phyloP scores from a whole-genome alignment of 2,113 vertebrate species.

The Paracanthobrama guichenoti region DNA sequence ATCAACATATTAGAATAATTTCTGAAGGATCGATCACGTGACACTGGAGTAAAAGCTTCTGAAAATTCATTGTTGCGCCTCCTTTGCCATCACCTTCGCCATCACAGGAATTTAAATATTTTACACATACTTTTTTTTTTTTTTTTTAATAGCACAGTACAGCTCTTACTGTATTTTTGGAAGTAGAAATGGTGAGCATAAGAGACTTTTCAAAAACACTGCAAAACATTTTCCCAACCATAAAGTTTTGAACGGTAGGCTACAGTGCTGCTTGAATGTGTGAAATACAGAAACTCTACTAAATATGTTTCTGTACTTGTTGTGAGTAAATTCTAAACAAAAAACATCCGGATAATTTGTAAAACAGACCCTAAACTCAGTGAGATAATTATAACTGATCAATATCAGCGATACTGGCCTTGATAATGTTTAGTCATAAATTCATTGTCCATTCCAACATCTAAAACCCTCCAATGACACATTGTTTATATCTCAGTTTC shows the following conservation, averaged over 20 bases:
- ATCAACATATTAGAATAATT: not conserved
- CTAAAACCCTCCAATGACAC: not conserved
- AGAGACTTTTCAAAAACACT: too few species aligned
- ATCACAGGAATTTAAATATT: too few species aligned
- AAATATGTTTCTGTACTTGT: not conserved
- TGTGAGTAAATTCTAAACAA: not conserved
- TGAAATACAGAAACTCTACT: not conserved
- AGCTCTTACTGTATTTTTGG: too few species aligned
- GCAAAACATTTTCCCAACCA: too few species aligned
- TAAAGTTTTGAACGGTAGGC: too few species aligned
- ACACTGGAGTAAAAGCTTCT: not conserved
- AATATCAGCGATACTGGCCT: not conserved
- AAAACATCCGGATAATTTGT: not conserved
- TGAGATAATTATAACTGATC: not conserved
- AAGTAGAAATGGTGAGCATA: too few species aligned
- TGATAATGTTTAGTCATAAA: not conserved
- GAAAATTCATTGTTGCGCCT: too few species aligned
- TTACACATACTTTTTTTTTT: too few species aligned
- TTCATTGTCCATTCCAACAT: not conserved
- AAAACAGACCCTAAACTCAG: not conserved
- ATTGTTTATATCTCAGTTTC: not conserved
- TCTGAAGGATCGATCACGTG: not conserved
- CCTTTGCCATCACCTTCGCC: too few species aligned
- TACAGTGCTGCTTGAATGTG: not conserved
- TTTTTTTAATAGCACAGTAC: too few species aligned